These are phyloP conservation scores for Beaufortia kweichowensis DNA, from an alignment of 2,113 vertebrate species.

Conservation along the genomic window DNA sequence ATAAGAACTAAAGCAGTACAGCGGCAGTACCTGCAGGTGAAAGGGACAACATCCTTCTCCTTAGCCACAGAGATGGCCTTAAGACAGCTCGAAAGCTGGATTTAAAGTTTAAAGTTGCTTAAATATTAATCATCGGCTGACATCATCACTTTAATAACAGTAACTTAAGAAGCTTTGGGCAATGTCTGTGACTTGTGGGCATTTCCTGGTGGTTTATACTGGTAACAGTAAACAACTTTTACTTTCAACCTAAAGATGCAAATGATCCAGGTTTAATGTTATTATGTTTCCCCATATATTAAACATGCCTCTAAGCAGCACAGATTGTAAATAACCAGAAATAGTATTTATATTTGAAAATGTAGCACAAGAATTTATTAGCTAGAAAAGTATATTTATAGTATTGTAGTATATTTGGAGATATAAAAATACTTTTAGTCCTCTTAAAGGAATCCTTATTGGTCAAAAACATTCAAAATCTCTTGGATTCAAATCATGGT, in stretches of 20 bases:
- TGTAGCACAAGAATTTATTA: no score
- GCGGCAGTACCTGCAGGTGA: neutral
- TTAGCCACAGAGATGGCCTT: neutral
- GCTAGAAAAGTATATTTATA: no score
- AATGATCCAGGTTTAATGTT: no score
- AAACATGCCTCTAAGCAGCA: no score
- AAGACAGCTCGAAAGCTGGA: neutral
- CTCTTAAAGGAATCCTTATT: no score
- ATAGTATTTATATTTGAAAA: no score
- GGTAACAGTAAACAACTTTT: neutral
- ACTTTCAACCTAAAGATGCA: neutral
- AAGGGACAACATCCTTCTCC: neutral
- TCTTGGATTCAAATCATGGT: no score
- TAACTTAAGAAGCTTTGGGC: conserved; percentile 18
- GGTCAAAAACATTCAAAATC: no score
- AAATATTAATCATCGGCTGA: conserved; percentile 24
- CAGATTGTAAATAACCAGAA: no score
- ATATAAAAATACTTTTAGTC: no score
- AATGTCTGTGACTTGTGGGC: neutral
- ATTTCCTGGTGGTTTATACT: neutral
- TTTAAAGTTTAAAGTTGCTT: conserved; percentile 3
- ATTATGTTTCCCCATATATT: no score
- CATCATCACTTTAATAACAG: conserved; percentile 21
- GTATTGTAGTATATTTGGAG: no score
- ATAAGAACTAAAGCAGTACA: conserved; percentile 2